phyloP scores from a whole-genome alignment of 2,797 vertebrate species.

The Botia almorhae region DNA sequence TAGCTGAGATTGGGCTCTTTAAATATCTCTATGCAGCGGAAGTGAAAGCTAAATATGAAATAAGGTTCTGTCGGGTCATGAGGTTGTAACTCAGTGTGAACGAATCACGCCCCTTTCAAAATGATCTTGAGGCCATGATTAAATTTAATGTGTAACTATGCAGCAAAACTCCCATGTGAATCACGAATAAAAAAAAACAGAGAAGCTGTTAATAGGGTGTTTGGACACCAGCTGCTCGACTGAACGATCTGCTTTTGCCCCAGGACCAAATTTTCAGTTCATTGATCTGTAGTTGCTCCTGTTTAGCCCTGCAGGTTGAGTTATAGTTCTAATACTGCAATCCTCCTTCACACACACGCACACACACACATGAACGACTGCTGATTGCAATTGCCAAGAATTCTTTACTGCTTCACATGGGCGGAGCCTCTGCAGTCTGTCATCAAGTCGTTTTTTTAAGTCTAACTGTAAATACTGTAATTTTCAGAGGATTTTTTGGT shows the following conservation, averaged over 20 bases:
- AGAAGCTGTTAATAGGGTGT: constrained; percentile 33
- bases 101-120: constrained; percentile 29
- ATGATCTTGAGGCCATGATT: constrained; percentile 25
- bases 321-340: constrained; percentile 36
- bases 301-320: constrained; percentile 43
- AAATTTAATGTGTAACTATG: constrained; percentile 24
- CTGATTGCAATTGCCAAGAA: neutral
- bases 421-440: neutral
- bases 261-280: constrained; percentile 41
- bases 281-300: constrained; percentile 43
- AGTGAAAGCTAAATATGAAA: constrained; percentile 3
- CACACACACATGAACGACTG: constrained; percentile 3
- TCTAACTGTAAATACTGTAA: constrained; percentile 1
- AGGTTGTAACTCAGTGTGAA: constrained; percentile 18
- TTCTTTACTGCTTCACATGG: constrained; percentile 1
- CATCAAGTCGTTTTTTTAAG: neutral
- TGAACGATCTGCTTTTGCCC: constrained; percentile 36
- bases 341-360: constrained; percentile 4
- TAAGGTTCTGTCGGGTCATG: neutral
- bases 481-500: too few species aligned
- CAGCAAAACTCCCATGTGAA: constrained; percentile 22
- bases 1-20: neutral
- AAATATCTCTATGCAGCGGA: neutral
- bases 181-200: neutral
- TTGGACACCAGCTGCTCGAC: constrained; percentile 36